Conservation (phyloP, 2,113 vertebrate species). For the Plectropomus leopardus region DNA sequence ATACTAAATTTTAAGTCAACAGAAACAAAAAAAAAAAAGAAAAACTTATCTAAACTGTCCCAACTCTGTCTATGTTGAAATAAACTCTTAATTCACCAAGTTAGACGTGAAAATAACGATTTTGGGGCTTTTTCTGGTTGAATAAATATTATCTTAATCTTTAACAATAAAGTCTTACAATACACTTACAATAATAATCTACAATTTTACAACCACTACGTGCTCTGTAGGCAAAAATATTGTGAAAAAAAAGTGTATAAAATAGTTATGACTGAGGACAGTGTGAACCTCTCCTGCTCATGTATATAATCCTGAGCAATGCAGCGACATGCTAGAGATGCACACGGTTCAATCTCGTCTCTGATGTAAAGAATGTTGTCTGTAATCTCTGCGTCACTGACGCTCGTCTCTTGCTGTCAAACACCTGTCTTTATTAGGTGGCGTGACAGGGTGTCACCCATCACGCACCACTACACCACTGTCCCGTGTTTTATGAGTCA, state of each 20-base stretch:
- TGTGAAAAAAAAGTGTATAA: not conserved
- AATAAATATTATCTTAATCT: too few relatives aligned
- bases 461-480: constrained; percentile 6
- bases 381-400: not conserved
- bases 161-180: too few relatives aligned
- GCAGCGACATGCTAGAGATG: not conserved
- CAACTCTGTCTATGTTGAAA: too few relatives aligned
- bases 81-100: too few relatives aligned
- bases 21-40: too few relatives aligned
- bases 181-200: too few relatives aligned
- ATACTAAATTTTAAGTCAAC: too few relatives aligned
- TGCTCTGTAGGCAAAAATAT: not conserved
- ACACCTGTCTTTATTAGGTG: not conserved
- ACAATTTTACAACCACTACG: not conserved
- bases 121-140: too few relatives aligned
- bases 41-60: too few relatives aligned
- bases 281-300: not conserved
- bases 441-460: constrained; percentile 12
- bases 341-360: not conserved
- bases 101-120: too few relatives aligned
- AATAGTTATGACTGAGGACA: not conserved
- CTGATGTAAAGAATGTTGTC: constrained; percentile 15
- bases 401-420: not conserved
- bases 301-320: not conserved
- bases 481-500: not conserved